Base-by-base conservation (phyloP, 53 echinoderm and acorn worm species). In the Stichopus horrens region DNA sequence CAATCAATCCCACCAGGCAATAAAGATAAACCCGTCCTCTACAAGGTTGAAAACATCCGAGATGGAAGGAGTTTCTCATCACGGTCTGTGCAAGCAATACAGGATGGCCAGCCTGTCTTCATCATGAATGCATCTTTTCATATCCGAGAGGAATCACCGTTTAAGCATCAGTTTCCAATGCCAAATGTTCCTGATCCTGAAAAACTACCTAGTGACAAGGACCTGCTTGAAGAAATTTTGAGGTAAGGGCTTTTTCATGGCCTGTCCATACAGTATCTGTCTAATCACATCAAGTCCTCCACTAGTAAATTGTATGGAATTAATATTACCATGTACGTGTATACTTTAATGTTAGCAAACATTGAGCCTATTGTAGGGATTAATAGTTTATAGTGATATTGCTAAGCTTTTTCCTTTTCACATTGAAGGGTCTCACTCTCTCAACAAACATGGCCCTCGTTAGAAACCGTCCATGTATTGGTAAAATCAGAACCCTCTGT, bases 101-200 rank as follows among this genome's bases (percentile, higher is more conserved):
- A 97, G 77, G 88, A 92, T 5, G 97, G 95, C n/a, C 74, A 82
- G 10, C 57, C 89, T 83, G 92, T 97, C 76, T 90, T 97, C 8
- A 94, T 94, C 11, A 97, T 97, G 97, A 93, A 93, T 75, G 89
- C 94, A 8, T 97, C 97, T 6, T 97, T 94, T 86, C 95, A 97
- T 68, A 81, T 74, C n/a, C 85, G 90, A 55, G 97, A 97, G 88
- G 91, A 91, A 4, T 97, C 97, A 20, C 94, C 93, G 18, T 95
- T 86, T 79, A 54, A 92, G 53, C 94, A 97, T 77, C 97, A 97
- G 90, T 74, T 75, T 55, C 53, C 74, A 53, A 97, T 97, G 97
- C 97, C 97, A 0, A 86, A 55, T 37, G 97, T 97, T 2, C 97
- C 97, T 7, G 86, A 89, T 53, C 96, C 96, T 4, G 93, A 95